phyloP scores from a whole-genome alignment of 1,140 invertebrate species.

The Apocrypta bakeri region DNA sequence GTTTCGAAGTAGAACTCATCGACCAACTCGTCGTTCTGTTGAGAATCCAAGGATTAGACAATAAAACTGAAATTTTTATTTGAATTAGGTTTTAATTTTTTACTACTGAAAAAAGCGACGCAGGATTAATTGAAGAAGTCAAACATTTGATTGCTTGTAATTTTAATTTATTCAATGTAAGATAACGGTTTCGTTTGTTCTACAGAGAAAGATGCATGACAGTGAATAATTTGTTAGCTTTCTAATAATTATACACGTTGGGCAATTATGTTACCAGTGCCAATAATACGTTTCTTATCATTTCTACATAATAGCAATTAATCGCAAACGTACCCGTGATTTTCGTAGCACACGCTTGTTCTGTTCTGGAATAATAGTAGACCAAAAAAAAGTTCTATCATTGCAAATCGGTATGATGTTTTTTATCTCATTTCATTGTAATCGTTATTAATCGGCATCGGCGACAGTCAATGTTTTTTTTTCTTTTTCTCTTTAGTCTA shows the following conservation, averaged over 20 bases:
- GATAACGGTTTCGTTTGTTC: slow-evolving; percentile 52
- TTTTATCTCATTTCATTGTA: not conserved
- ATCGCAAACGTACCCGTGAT: not conserved
- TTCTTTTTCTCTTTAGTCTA: not conserved
- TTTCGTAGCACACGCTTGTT: no score
- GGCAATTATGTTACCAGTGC: slow-evolving; percentile 52
- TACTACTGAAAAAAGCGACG: no score
- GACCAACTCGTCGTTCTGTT: no score
- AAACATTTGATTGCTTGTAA: slow-evolving; percentile 17
- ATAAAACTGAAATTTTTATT: no score
- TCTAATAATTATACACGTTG: slow-evolving; percentile 58
- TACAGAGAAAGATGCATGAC: slow-evolving; percentile 58
- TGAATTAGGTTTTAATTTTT: no score
- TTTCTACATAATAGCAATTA: not conserved
- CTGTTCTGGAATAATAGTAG: no score
- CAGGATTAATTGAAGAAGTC: not conserved
- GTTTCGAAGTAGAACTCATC: no score
- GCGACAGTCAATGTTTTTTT: not conserved
- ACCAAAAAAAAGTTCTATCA: no score
- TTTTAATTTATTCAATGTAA: slow-evolving; percentile 55
- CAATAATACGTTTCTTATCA: not conserved
- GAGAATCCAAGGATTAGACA: no score
- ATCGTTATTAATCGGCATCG: not conserved
- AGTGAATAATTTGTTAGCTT: slow-evolving; percentile 51
- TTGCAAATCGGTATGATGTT: not conserved